Base-by-base conservation (phyloP, 1,140 invertebrate genomes). In the Yoshiicerus persimilis region DNA sequence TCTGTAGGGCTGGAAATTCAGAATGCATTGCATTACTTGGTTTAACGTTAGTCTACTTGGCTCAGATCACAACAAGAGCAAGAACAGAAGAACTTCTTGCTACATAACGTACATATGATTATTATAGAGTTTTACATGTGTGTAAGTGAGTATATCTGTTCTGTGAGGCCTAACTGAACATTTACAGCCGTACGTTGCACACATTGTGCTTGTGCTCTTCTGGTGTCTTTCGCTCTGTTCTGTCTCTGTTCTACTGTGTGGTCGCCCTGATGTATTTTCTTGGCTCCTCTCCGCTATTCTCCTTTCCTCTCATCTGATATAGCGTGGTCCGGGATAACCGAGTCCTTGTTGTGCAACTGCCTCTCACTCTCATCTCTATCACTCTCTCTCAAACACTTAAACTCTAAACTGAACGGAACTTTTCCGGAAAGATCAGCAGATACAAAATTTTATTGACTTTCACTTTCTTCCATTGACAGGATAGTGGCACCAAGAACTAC, bases 291-390 rank as follows among this genome's bases (percentile, higher is more conserved):
- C 16, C 41, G 16, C 41, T 41, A 9, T 41, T 41, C 39, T 41
- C 39, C 16, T 20, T 47, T 20, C 9, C 25, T 70, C 66, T 70
- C 25, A 70, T 70, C 25, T 70, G 66, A 30, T 70, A 30, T 30
- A 70, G 64, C 64, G 11, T 77, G 32, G 75, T 80, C 34, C 75
- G 75, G 75, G 75, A 36, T 80, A 80, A 80, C 75, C 38, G 75
- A 80, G 75, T 80, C 20, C 75, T 80, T 80, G 75, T 80, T 80
- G 75, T 80, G 75, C 75, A 80, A 34, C 34, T 23, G 34, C 16
- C 75, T 80, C 75, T 80, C 75, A 80, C 32, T 80, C 75, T 80
- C 75, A 80, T 34, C 75, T 80, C 75, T 80, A 80, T 80, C 30
- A 36, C 75, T 80, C 75, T 80, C 75, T 80, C 75, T 38, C 20